These are phyloP conservation scores for Miniopterus natalensis DNA, from an alignment of 2,113 vertebrate species.

Conservation along the genomic window DNA sequence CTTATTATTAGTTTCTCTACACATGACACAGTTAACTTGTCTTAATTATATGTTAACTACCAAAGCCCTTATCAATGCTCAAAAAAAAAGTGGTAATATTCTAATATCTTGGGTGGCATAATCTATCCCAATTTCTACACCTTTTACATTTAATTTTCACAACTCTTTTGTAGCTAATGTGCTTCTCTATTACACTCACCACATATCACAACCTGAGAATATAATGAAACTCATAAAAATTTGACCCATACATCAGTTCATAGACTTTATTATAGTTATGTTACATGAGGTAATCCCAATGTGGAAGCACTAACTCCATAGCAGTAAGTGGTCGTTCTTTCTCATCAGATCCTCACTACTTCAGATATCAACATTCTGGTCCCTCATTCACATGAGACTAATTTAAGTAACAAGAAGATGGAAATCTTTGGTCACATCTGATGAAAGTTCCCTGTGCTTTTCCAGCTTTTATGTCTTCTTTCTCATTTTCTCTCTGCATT, in stretches of 20 bases:
- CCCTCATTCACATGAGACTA: not conserved
- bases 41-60: not conserved
- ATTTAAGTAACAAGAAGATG: not conserved
- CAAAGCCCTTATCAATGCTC: slow-evolving; percentile 16
- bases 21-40: not conserved
- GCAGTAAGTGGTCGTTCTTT: not conserved
- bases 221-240: not conserved
- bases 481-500: not conserved
- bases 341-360: not conserved
- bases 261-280: not conserved
- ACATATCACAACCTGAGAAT: not conserved
- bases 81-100: not conserved
- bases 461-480: not conserved
- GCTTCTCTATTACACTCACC: not conserved
- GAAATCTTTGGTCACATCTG: not conserved
- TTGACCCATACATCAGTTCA: not conserved
- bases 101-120: not conserved
- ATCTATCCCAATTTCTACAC: not conserved
- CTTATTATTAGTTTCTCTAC: not conserved
- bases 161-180: not conserved
- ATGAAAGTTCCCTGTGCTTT: not conserved
- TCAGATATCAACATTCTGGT: not conserved
- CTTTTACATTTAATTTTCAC: slow-evolving; percentile 29
- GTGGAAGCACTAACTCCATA: not conserved
- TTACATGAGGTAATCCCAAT: not conserved